Evolutionary conservation across 1,140 invertebrate genomes (phyloP).

Genomic region (Bombus waltoni): DNA sequence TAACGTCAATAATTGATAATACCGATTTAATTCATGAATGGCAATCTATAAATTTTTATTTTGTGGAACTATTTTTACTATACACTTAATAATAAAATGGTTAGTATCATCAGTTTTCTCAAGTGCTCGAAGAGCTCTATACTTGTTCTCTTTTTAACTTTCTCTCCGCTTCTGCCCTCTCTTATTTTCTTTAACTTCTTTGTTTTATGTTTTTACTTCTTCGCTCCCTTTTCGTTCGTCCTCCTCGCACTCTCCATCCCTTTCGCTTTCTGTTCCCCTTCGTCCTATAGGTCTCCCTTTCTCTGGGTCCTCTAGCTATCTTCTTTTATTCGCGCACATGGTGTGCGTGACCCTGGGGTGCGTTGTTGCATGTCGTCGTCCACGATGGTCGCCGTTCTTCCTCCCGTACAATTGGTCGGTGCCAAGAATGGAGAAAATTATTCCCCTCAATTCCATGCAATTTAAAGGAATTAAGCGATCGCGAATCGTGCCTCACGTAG

Average conservation of each 20-base stretch:
- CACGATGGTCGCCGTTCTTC: slow-evolving; percentile 31
- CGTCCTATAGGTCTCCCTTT: background rate
- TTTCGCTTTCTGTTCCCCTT: background rate
- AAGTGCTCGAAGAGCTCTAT: background rate
- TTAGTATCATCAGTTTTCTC: background rate
- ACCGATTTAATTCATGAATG: too few species aligned
- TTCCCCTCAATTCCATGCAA: slow-evolving; percentile 79
- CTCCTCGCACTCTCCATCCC: background rate
- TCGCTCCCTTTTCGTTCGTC: background rate
- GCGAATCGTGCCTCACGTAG: slow-evolving; percentile 44
- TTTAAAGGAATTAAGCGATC: slow-evolving; percentile 79
- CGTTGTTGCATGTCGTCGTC: slow-evolving; percentile 67
- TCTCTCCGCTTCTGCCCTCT: background rate
- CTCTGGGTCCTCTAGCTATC: background rate
- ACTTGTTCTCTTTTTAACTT: background rate
- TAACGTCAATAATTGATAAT: background rate
- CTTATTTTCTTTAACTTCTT: slow-evolving; percentile 20
- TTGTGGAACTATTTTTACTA: too few species aligned
- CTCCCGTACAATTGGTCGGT: slow-evolving; percentile 71
- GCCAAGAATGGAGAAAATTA: slow-evolving; percentile 79
- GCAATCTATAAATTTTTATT: too few species aligned
- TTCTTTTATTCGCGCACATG: slow-evolving; percentile 37
- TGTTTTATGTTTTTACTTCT: background rate
- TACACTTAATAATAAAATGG: background rate
- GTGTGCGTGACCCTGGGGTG: slow-evolving; percentile 71